Evolutionary conservation across 2,888 invertebrate species (phyloP), one percentile per base, ranked within the genome.

Genomic region (Drosophila pseudotalamancana): DNA sequence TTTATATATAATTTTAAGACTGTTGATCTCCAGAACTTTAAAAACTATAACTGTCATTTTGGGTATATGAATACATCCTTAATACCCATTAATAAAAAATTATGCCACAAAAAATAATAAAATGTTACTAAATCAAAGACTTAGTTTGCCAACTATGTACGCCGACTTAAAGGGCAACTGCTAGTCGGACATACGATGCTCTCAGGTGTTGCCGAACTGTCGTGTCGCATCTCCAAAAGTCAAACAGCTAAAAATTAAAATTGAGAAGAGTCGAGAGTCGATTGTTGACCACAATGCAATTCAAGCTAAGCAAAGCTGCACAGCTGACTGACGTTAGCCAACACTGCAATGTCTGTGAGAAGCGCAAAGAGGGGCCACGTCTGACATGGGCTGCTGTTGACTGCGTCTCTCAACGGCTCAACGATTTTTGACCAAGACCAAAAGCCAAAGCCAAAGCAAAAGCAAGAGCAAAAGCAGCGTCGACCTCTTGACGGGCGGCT

Each of bases 361-460:
- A 18, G 43, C 27, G 31, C 14, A 5, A n/a, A 31, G 40, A 21
- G 16, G 5, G 11, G 14, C 6, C 3, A 16, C 23, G 11, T 56
- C 21, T 31, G 19, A 65, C 64, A 65, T 64, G 55, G 72, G 51
- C 66, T 67, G 51, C 55, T 67, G 65, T 45, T 62, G 63, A 69
- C 69, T 69, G 70, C 51, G 40, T 53, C 49, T 72, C 77, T 76
- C 86, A 83, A 83, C 86, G 88, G 82, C 82, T 82, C 80, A 84
- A 74, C 87, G 88, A 88, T 88, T 88, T 88, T 88, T 88, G 88
- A 88, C 83, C 83, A 86, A 84, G 77, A 67, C 51, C 66, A 70
- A 61, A 37, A 62, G 40, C 54, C 11, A 32, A 45, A 42, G 48
- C 19, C 14, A 78, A 70, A 66, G 54, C 65, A 65, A 63, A 31